Percentiles rank a stretch among this genome's conserved stretches.
Conservation (phyloP, 2,888 invertebrate species). For the Erpobdella octoculata region DNA sequence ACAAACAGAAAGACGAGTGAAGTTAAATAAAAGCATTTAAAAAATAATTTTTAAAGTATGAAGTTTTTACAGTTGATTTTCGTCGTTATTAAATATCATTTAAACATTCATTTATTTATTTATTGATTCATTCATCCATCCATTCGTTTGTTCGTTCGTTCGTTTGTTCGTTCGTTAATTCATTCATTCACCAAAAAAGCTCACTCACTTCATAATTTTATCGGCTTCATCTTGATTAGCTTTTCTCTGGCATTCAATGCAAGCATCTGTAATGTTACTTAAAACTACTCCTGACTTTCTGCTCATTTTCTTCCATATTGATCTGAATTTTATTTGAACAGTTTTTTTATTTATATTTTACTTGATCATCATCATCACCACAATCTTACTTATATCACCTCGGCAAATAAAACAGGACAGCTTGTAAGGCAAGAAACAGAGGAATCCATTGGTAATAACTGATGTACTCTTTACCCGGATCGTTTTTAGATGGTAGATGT, state of each 20-base stretch:
- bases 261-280: conserved; percentile 35
- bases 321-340: conserved; percentile 49
- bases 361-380: no score
- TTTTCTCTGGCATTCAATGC: conserved; percentile 33
- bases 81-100: neutral
- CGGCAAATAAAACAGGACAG: conserved; percentile 7
- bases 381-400: neutral
- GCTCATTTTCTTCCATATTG: conserved; percentile 51
- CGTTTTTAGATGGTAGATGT: no score
- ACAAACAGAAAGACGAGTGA: no score
- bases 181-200: neutral
- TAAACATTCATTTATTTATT: neutral
- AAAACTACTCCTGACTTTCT: conserved; percentile 34
- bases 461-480: conserved; percentile 48
- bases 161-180: no score
- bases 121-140: neutral
- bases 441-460: conserved; percentile 54
- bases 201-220: conserved; percentile 42
- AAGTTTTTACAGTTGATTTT: no score
- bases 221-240: conserved; percentile 31
- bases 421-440: conserved; percentile 46
- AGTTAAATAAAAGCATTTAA: no score
- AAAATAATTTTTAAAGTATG: no score
- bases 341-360: no score
- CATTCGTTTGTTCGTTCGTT: no score